Evolutionary conservation across 2,797 vertebrate species (phyloP).

Genomic region (Pyrocephalus nanus): DNA sequence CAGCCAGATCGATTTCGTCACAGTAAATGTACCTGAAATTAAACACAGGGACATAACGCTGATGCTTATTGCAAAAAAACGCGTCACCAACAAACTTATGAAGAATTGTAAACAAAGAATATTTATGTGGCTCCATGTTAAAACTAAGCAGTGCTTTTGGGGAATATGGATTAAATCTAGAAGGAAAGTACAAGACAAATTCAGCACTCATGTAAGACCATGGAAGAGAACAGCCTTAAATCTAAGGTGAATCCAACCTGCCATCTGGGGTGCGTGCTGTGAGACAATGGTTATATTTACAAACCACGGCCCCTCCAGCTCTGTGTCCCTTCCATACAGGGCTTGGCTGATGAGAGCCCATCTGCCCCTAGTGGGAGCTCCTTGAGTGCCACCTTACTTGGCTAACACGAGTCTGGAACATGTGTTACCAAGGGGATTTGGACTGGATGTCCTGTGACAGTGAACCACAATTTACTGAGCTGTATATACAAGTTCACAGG

Average conservation of each 20-base stretch:
- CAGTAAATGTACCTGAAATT: conserved; percentile 96
- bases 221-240: not conserved
- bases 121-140: not conserved
- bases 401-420: not conserved
- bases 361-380: not conserved
- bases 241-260: not conserved
- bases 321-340: not conserved
- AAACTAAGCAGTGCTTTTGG: not conserved
- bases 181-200: not conserved
- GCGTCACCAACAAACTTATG: not conserved
- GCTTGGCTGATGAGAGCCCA: not conserved
- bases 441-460: accelerated
- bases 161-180: not conserved
- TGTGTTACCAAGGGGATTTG: accelerated
- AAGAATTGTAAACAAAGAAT: not conserved
- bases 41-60: not conserved
- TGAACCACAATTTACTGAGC: not conserved
- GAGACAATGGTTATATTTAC: not conserved
- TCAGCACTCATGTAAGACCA: not conserved
- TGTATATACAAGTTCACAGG: not conserved
- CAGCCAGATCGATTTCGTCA: conserved; percentile 96
- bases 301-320: not conserved
- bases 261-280: not conserved
- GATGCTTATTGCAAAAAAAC: not conserved
- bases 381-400: not conserved